These are phyloP conservation scores for Malurus splendens DNA, from an alignment of 2,797 vertebrate genomes.

Conservation along the genomic window DNA sequence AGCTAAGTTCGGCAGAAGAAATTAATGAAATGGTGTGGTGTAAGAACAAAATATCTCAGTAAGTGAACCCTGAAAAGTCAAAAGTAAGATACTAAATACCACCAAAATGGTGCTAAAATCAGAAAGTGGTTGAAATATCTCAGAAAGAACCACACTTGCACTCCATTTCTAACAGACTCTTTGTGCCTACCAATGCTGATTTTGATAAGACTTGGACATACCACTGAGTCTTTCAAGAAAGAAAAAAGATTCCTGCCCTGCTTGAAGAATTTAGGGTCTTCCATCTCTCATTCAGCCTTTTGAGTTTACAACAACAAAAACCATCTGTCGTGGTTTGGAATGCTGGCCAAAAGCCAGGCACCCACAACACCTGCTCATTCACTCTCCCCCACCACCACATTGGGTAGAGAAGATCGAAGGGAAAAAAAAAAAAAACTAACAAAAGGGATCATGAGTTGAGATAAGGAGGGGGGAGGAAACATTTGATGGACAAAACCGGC, in stretches of 20 bases:
- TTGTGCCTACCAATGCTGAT: background rate
- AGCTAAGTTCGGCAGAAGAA: background rate
- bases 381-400: no score
- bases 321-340: no score
- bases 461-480: no score
- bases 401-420: no score
- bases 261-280: background rate
- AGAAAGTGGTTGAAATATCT: background rate
- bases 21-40: background rate
- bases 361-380: no score
- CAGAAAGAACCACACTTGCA: background rate
- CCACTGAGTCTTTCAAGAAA: background rate
- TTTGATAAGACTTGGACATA: background rate
- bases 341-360: no score
- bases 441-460: no score
- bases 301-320: conserved; percentile 5
- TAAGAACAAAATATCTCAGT: background rate
- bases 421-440: no score
- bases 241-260: background rate
- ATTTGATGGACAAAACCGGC: no score
- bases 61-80: background rate
- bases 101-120: background rate
- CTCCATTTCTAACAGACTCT: background rate
- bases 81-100: background rate
- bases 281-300: background rate